Evolutionary conservation across 1,140 invertebrate species (phyloP).

Genomic region (Lanistes nyassanus): DNA sequence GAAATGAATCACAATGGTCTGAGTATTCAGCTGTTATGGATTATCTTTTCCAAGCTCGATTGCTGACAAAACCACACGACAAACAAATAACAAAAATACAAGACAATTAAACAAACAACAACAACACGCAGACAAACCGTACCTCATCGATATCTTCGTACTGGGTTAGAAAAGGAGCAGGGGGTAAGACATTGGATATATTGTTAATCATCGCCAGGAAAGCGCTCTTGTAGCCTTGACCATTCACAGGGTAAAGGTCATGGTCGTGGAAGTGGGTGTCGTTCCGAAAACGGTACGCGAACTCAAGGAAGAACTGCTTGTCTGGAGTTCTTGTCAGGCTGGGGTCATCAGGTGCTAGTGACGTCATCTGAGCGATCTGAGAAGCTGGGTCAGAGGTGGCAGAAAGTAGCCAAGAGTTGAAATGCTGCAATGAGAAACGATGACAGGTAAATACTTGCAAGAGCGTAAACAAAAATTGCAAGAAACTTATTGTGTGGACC

Average conservation of each 20-base stretch:
- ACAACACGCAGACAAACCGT: background rate
- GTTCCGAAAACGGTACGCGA: background rate
- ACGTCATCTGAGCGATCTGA: constrained; percentile 18
- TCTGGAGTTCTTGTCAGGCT: background rate
- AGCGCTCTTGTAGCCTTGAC: constrained; percentile 1
- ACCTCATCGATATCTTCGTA: background rate
- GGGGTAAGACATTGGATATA: constrained; percentile 11
- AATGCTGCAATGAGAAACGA: background rate
- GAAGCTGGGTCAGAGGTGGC: background rate
- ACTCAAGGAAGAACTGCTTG: constrained; percentile 13
- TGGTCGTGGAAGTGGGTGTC: constrained; percentile 19
- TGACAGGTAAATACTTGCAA: too few species aligned
- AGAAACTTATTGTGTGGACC: too few species aligned
- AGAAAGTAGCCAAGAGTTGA: constrained; percentile 17
- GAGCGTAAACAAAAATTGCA: too few species aligned
- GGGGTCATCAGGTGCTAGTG: constrained; percentile 11
- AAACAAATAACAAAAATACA: background rate
- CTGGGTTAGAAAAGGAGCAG: background rate
- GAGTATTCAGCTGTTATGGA: too few species aligned
- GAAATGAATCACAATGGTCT: too few species aligned
- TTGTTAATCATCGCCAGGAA: constrained; percentile 12
- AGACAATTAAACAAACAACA: constrained; percentile 13
- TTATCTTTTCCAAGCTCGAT: too few species aligned
- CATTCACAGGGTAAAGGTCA: background rate
- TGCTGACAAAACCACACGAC: background rate